Percentiles rank a stretch among this genome's conserved stretches.
phyloP scores from a whole-genome alignment of 2,888 invertebrate genomes.

The Diploptera punctata region DNA sequence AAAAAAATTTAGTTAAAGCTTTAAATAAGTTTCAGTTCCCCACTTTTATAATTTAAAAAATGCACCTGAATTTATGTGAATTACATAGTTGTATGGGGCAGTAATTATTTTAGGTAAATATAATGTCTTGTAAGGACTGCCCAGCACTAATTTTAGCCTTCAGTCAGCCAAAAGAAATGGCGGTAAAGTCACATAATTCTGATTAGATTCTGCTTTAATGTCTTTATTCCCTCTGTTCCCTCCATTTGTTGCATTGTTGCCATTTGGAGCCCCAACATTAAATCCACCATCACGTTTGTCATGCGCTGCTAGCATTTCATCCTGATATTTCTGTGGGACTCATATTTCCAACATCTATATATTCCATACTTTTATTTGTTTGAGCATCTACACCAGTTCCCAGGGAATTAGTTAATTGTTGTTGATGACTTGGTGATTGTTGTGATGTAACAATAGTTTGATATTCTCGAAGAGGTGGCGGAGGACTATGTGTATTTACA shows the following conservation, averaged over 20 bases:
- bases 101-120: constrained; percentile 29
- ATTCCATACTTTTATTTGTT: constrained; percentile 36
- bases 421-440: constrained; percentile 28
- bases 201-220: constrained; percentile 25
- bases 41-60: too few relatives aligned
- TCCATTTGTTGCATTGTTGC: constrained; percentile 2
- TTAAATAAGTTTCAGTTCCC: too few relatives aligned
- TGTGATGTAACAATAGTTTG: constrained; percentile 32
- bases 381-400: background rate
- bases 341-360: constrained; percentile 43
- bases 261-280: background rate
- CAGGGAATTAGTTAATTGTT: background rate
- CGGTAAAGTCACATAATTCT: constrained; percentile 70
- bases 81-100: too few relatives aligned
- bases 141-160: constrained; percentile 35
- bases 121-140: constrained; percentile 27
- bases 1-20: too few relatives aligned
- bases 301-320: background rate
- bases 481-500: constrained; percentile 65
- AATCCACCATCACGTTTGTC: constrained; percentile 10
- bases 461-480: constrained; percentile 59
- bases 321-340: constrained; percentile 23
- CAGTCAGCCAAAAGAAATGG: constrained; percentile 61
- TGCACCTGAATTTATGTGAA: too few relatives aligned
- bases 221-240: constrained; percentile 8